Evolutionary conservation across 2,113 vertebrate species (phyloP).

Genomic region (Myotis lucifugus): DNA sequence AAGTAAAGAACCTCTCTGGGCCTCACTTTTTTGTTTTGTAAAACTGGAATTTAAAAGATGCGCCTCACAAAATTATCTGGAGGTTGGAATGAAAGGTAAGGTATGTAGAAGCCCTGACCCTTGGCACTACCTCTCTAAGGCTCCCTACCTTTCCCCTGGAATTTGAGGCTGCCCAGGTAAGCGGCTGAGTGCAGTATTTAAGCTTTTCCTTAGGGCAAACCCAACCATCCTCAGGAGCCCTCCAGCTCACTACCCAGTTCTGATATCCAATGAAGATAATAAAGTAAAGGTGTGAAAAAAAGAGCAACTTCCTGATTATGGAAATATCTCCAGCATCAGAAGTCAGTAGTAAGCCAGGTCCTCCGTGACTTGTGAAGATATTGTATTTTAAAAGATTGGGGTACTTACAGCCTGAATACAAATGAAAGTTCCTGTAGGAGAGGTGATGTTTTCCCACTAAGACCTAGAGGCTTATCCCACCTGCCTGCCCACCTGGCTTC

Average conservation of each 20-base stretch:
- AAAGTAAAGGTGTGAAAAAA: background rate
- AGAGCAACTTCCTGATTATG: background rate
- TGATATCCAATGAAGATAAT: conserved; percentile 2
- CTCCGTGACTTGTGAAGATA: background rate
- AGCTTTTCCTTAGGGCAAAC: background rate
- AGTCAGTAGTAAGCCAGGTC: background rate
- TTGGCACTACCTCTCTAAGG: background rate
- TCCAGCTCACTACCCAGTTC: background rate
- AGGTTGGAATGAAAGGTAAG: background rate
- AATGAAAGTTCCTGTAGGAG: background rate
- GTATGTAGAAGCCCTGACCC: background rate
- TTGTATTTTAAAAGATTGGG: background rate
- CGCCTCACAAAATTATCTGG: background rate
- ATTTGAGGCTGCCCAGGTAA: background rate
- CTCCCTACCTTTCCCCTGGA: background rate
- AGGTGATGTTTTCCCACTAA: background rate
- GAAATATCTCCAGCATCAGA: conserved; percentile 30
- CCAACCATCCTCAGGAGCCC: background rate
- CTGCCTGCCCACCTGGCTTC: background rate
- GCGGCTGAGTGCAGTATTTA: background rate
- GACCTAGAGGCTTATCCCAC: background rate
- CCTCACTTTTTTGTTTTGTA: background rate
- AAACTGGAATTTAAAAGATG: background rate
- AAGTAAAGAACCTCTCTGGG: background rate
- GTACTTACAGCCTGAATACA: background rate